Evolutionary conservation across 1,140 invertebrate genomes (phyloP), one percentile per base, ranked within the genome.

Genomic region (Temnothorax curvispinosus): DNA sequence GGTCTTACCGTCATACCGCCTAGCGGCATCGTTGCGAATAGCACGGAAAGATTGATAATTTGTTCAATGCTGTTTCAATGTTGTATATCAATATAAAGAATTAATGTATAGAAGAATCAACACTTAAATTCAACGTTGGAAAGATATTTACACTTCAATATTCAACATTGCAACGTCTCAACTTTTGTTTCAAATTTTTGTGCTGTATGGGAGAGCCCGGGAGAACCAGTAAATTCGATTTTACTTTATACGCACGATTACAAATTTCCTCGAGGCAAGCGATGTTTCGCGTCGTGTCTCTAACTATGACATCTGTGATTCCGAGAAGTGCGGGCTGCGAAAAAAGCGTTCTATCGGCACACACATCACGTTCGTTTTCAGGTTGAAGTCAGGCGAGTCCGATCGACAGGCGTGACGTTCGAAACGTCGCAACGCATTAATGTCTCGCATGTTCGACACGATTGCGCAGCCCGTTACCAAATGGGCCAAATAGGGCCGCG

Each of bases 401-500:
- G 67, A 87, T 87, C 80, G 86, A 75, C 80, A 81, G 56, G 44
- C 27, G 32, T 81, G 77, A 74, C 86, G 50, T 87, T 74, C 47
- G 71, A 87, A 84, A 87, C 77, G 62, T 88, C 77, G 85, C 85
- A 15, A 18, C 69, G 71, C 47, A 74, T 88, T 87, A 87, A 88
- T 78, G 50, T 87, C 72, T 87, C 69, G 77, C 58, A 72, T 52
- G 52, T 47, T 52, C 80, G 58, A 65, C 56, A 56, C 62, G 35
- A 74, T 86, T 35, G 15, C 44, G 9, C 41, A 69, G 62, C 38
- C 27, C 21, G 85, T 87, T 76, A n/a, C 62, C 87, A 88, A 88
- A 88, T 82, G 52, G 84, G 72, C 87, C 87, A 74, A 88, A 88
- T 88, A 88, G 87, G 87, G 74, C 60, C 69, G 64, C n/a, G 77